Evolutionary conservation across 2,888 invertebrate species (phyloP).

Genomic region (Acleris holmiana): DNA sequence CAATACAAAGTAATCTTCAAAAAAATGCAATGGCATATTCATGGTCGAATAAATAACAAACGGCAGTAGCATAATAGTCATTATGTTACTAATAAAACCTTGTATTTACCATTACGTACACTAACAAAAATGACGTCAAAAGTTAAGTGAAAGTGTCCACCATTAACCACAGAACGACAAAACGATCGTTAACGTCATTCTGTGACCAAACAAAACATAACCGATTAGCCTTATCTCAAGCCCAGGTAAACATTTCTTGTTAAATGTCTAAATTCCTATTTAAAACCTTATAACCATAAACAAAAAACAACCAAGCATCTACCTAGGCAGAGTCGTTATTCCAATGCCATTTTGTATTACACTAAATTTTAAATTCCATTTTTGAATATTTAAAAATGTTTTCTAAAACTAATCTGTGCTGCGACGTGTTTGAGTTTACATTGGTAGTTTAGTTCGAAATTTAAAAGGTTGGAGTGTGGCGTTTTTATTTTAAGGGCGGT

Average conservation of each 20-base stretch:
- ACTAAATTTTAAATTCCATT: conserved; percentile 17
- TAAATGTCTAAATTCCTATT: conserved; percentile 63
- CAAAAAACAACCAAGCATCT: conserved; percentile 35
- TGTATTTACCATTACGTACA: conserved; percentile 22
- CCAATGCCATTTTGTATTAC: conserved; percentile 16
- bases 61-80: conserved; percentile 3
- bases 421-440: conserved; percentile 7
- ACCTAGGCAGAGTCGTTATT: conserved; percentile 28
- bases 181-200: conserved; percentile 59
- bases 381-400: conserved; percentile 10
- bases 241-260: conserved; percentile 71
- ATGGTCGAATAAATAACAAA: neutral
- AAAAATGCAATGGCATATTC: too few species aligned
- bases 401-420: conserved; percentile 8
- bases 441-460: conserved; percentile 2
- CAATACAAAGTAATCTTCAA: too few species aligned
- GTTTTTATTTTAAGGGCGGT: conserved; percentile 50
- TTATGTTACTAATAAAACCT: conserved; percentile 12
- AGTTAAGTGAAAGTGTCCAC: conserved; percentile 53
- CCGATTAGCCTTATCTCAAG: conserved; percentile 74
- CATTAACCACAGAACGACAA: conserved; percentile 49
- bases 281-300: conserved; percentile 22
- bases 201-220: conserved; percentile 71
- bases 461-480: conserved; percentile 29
- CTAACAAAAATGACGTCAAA: conserved; percentile 35